A percentile compares a stretch with the other conserved stretches of the same genome.
phyloP scores from a whole-genome alignment of 2,888 invertebrate genomes.

The Drosophila suboccidentalis region DNA sequence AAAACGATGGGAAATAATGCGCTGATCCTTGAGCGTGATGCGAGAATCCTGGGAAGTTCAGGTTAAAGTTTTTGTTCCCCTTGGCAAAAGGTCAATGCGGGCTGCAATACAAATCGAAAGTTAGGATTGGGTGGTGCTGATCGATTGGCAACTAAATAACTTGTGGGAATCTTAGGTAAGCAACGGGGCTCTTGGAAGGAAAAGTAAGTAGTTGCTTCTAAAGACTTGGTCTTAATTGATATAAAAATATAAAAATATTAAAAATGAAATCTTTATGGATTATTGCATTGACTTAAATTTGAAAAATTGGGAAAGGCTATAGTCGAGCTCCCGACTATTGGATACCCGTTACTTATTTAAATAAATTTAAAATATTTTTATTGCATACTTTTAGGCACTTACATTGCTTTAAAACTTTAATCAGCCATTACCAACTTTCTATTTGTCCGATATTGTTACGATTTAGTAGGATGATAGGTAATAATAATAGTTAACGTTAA shows the following conservation, averaged over 20 bases:
- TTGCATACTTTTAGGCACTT: too few relatives aligned
- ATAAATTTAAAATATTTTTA: too few relatives aligned
- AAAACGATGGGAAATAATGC: constrained; percentile 62
- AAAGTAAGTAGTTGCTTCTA: background rate
- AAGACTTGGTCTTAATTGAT: background rate
- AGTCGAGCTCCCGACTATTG: too few relatives aligned
- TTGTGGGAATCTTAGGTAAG: constrained; percentile 12
- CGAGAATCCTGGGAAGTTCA: constrained; percentile 57
- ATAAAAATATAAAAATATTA: background rate
- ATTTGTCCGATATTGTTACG: too few relatives aligned
- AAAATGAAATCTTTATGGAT: background rate
- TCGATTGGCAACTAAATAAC: background rate
- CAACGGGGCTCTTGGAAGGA: background rate
- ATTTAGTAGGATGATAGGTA: too few relatives aligned
- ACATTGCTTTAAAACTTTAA: too few relatives aligned
- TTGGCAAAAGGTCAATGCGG: constrained; percentile 63
- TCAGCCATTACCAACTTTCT: too few relatives aligned
- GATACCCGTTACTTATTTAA: too few relatives aligned
- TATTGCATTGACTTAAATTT: background rate
- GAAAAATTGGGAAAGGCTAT: too few relatives aligned
- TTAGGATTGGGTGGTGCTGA: constrained; percentile 11
- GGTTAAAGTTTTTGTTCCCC: constrained; percentile 25
- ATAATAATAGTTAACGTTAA: too few relatives aligned
- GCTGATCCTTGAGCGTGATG: constrained; percentile 46
- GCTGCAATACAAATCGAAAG: constrained; percentile 8